These are phyloP conservation scores for Mesoclemmys tuberculata DNA, from an alignment of 2,113 vertebrate genomes.

Conservation along the genomic window DNA sequence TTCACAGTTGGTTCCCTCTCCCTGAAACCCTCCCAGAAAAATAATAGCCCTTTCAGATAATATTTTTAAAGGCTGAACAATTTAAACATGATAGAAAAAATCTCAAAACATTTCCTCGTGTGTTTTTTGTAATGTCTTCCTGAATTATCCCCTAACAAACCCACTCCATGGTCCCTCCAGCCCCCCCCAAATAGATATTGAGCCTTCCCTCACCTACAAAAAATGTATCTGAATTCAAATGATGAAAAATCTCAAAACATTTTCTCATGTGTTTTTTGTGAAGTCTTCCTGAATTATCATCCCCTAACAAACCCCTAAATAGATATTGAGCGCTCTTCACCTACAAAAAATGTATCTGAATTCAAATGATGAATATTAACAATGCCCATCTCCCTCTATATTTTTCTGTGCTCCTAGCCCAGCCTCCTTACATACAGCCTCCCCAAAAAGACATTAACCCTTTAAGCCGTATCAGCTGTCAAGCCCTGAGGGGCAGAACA, in stretches of 20 bases:
- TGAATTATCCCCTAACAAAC: constrained; percentile 44
- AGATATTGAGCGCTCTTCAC: constrained; percentile 29
- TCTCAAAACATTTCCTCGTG: constrained; percentile 4
- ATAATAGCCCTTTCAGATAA: background rate
- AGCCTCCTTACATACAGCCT: background rate
- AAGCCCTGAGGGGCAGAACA: no score
- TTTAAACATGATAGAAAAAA: rapidly evolving
- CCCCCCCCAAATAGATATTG: constrained; percentile 11
- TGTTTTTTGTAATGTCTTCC: constrained; percentile 3
- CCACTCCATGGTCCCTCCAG: no score
- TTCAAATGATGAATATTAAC: constrained; percentile 70
- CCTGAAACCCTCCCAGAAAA: background rate
- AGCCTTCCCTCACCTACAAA: constrained; percentile 52
- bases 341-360: constrained; percentile 58
- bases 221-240: constrained; percentile 65
- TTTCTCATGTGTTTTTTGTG: constrained; percentile 7
- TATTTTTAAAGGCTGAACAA: background rate
- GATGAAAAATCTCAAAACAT: no score
- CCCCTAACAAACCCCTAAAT: constrained; percentile 41
- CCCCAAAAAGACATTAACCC: constrained; percentile 26
- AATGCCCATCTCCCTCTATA: constrained; percentile 50
- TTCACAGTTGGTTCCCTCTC: background rate
- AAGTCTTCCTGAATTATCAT: constrained; percentile 35
- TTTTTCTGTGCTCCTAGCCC: no score
- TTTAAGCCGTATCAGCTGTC: constrained; percentile 21